These are phyloP conservation scores for Australoheros facetus DNA, from an alignment of 2,797 vertebrate species.

Conservation along the genomic window DNA sequence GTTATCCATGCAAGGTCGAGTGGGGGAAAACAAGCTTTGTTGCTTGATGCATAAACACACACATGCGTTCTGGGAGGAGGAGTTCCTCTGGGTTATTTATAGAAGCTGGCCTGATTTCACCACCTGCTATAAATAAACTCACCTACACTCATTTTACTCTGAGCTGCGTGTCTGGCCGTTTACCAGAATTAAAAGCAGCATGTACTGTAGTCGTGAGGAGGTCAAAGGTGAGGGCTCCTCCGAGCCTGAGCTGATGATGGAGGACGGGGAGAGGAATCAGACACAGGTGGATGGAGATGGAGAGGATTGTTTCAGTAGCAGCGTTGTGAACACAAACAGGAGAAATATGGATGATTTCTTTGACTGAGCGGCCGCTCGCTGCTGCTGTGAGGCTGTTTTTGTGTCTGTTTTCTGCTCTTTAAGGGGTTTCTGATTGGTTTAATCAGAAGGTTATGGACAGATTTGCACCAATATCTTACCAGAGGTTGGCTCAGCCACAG, in stretches of 20 bases:
- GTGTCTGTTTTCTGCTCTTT: too few species aligned
- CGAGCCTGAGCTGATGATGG: neutral
- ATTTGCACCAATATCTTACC: neutral
- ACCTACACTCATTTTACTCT: conserved; percentile 18
- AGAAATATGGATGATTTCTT: neutral
- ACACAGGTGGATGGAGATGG: neutral
- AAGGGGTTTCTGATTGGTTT: too few species aligned
- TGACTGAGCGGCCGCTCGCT: too few species aligned
- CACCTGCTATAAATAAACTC: conserved; percentile 43
- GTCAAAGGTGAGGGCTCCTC: conserved; percentile 18
- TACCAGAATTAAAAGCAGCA: neutral
- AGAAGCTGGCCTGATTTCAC: conserved; percentile 49
- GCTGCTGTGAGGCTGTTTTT: too few species aligned
- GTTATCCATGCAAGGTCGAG: neutral
- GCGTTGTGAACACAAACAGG: neutral
- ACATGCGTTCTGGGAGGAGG: conserved; percentile 19
- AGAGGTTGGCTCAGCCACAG: too few species aligned
- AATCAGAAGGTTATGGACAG: too few species aligned
- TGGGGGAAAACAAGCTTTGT: conserved; percentile 11
- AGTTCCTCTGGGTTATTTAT: conserved; percentile 56
- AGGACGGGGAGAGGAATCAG: neutral
- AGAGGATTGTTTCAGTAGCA: neutral
- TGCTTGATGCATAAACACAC: neutral
- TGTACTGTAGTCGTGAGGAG: neutral
- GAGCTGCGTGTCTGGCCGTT: conserved; percentile 1